Evolutionary conservation across 2,113 vertebrate species (phyloP).

Genomic region (Silurus asotus): DNA sequence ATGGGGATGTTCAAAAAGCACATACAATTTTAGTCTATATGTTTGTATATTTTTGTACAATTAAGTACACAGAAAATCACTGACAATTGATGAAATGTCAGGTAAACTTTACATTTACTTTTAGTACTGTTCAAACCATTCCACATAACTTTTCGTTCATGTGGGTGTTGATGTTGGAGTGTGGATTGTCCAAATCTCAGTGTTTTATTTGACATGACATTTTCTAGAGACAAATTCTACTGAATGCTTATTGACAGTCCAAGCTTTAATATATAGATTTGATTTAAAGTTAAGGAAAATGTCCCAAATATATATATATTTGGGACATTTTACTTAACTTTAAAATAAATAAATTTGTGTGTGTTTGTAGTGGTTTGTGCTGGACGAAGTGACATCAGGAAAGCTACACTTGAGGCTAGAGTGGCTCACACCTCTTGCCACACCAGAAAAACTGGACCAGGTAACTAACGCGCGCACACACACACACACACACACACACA

Average conservation of each 20-base stretch:
- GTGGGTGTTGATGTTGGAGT: background rate
- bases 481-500: background rate
- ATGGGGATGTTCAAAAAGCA: no score
- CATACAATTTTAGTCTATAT: no score
- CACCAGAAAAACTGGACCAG: slow-evolving; percentile 83
- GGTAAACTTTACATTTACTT: background rate
- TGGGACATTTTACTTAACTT: no score
- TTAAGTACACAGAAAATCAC: background rate
- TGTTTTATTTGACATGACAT: background rate
- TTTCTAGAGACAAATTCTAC: no score
- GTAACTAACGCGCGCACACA: slow-evolving; percentile 61
- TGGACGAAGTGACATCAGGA: slow-evolving; percentile 85
- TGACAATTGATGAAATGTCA: background rate
- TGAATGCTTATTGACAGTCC: no score
- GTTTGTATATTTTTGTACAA: background rate
- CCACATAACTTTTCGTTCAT: background rate
- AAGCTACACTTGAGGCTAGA: slow-evolving; percentile 91
- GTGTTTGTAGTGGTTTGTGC: slow-evolving; percentile 82
- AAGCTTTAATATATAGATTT: background rate
- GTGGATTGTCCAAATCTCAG: background rate
- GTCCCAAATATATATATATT: no score
- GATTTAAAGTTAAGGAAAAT: no score
- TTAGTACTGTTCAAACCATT: background rate
- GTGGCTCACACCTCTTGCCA: slow-evolving; percentile 83
- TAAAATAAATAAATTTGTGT: no score